phyloP scores from a whole-genome alignment of 2,113 vertebrate genomes.

The Gopherus evgoodei region DNA sequence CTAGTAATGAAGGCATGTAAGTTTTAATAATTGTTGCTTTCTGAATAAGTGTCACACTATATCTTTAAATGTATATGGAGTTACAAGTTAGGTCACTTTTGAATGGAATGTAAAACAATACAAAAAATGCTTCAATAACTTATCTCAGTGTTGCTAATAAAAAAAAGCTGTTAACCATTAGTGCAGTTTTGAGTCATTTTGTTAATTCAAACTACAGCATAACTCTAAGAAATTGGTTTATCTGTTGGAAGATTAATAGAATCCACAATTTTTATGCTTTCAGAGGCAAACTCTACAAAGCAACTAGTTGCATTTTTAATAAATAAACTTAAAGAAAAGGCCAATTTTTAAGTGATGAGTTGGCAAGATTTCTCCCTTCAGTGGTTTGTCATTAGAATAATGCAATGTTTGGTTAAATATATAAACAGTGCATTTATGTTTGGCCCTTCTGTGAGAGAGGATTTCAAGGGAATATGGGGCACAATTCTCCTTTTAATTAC shows the following conservation, averaged over 20 bases:
- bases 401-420: background rate
- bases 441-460: background rate
- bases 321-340: background rate
- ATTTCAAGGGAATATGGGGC: background rate
- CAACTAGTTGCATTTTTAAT: background rate
- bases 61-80: slow-evolving; percentile 84
- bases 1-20: slow-evolving; percentile 85
- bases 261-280: slow-evolving; percentile 2
- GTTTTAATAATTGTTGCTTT: slow-evolving; percentile 85
- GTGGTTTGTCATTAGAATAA: background rate
- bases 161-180: slow-evolving; percentile 87
- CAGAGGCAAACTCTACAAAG: slow-evolving; percentile 33
- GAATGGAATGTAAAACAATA: slow-evolving; percentile 87
- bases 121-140: slow-evolving; percentile 86
- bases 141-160: slow-evolving; percentile 88
- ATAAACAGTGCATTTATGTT: background rate
- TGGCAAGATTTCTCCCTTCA: background rate
- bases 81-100: slow-evolving; percentile 86
- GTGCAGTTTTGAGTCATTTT: slow-evolving; percentile 84
- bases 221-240: slow-evolving; percentile 29
- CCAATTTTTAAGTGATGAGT: background rate
- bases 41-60: slow-evolving; percentile 84
- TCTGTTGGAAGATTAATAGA: slow-evolving; percentile 27
- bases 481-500: background rate
- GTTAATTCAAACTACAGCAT: slow-evolving; percentile 73